Percentiles rank a stretch among this genome's conserved stretches.
Conservation (phyloP, 2,797 vertebrate genomes). For the Danionella dracula region DNA sequence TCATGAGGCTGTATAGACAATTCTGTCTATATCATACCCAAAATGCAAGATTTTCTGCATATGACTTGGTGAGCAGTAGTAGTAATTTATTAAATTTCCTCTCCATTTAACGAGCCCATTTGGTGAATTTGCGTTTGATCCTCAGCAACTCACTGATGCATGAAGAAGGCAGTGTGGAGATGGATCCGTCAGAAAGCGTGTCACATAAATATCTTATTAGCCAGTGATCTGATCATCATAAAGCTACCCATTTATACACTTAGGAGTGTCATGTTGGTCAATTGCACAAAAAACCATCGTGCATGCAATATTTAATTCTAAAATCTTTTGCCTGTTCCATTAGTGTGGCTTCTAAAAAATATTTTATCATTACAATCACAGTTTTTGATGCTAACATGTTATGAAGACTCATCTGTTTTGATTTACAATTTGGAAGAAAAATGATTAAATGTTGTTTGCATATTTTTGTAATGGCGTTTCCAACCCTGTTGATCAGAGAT, state of each 20-base stretch:
- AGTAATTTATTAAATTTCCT: slow-evolving; percentile 74
- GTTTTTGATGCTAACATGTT: slow-evolving; percentile 51
- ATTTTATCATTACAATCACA: slow-evolving; percentile 17
- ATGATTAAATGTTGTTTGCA: slow-evolving; percentile 36
- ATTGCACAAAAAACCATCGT: slow-evolving; percentile 72
- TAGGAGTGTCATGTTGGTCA: slow-evolving; percentile 81
- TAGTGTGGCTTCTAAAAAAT: slow-evolving; percentile 62
- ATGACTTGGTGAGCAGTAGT: slow-evolving; percentile 39
- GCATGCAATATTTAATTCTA: slow-evolving; percentile 70
- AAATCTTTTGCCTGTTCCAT: slow-evolving; percentile 69
- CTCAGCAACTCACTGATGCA: slow-evolving; percentile 65
- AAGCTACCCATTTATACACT: slow-evolving; percentile 89
- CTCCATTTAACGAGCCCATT: slow-evolving; percentile 73
- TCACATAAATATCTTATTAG: slow-evolving; percentile 98
- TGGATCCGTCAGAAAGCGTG: slow-evolving; percentile 84
- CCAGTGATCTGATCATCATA: slow-evolving; percentile 92
- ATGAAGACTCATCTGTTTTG: slow-evolving; percentile 39
- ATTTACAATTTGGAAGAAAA: slow-evolving; percentile 1
- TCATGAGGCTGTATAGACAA: not conserved
- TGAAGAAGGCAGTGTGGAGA: slow-evolving; percentile 65
- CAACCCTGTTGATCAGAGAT: too few relatives aligned
- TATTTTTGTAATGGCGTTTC: too few relatives aligned
- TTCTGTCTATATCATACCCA: not conserved
- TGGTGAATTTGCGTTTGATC: slow-evolving; percentile 74
- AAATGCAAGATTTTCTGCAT: slow-evolving; percentile 32